Percentiles rank a stretch among this genome's conserved stretches.
These are phyloP conservation scores for Hyalella azteca DNA, from an alignment of 2,888 invertebrate genomes.

Conservation along the genomic window DNA sequence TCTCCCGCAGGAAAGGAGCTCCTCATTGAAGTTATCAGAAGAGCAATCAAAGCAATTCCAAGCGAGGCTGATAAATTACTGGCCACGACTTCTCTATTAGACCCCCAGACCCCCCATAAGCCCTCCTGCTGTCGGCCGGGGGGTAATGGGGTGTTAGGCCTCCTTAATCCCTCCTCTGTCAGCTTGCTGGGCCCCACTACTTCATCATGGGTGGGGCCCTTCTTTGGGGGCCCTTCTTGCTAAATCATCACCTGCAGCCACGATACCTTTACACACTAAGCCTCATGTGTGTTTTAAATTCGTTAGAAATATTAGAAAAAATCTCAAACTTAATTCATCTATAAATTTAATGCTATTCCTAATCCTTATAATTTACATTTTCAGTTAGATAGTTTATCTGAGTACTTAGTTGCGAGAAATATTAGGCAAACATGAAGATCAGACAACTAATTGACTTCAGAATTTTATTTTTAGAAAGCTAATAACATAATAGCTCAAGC, in stretches of 20 bases:
- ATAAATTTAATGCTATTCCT: too few relatives aligned
- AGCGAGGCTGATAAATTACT: constrained; percentile 37
- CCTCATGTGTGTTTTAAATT: too few relatives aligned
- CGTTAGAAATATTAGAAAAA: too few relatives aligned
- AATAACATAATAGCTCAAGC: too few relatives aligned
- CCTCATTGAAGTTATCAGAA: constrained; percentile 35
- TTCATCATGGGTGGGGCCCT: constrained; percentile 15
- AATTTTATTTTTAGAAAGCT: too few relatives aligned
- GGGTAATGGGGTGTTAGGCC: constrained; percentile 37
- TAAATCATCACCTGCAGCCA: background rate
- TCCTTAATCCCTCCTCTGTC: constrained; percentile 24
- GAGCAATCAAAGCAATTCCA: constrained; percentile 37
- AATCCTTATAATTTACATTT: too few relatives aligned
- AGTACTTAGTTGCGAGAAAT: too few relatives aligned
- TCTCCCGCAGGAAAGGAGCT: background rate
- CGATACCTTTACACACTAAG: background rate
- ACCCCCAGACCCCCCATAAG: constrained; percentile 20
- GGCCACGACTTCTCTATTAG: constrained; percentile 35
- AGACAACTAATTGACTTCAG: too few relatives aligned
- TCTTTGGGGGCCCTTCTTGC: background rate
- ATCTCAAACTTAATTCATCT: too few relatives aligned
- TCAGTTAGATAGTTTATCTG: too few relatives aligned
- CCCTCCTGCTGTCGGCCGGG: constrained; percentile 22
- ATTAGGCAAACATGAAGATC: too few relatives aligned
- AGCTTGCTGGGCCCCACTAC: background rate